Percentiles rank a stretch among this genome's conserved stretches.
These are phyloP conservation scores for Passer domesticus DNA, from an alignment of 2,113 vertebrate genomes.

Conservation along the genomic window DNA sequence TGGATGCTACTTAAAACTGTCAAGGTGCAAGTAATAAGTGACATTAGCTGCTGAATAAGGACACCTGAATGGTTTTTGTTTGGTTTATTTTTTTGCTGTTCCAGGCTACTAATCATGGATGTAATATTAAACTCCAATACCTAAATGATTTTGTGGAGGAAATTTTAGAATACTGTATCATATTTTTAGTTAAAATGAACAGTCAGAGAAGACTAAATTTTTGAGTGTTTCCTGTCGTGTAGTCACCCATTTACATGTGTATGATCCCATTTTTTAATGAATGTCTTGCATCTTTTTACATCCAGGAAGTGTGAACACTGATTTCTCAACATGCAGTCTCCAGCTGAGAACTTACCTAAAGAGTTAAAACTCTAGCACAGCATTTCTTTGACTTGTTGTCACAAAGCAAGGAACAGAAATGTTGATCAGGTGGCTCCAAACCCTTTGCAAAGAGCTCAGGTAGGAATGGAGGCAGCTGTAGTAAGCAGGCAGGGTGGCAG, in stretches of 20 bases:
- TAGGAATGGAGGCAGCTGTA: background rate
- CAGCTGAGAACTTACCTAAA: background rate
- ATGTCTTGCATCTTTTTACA: background rate
- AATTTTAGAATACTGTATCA: background rate
- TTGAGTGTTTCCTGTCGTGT: background rate
- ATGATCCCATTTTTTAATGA: background rate
- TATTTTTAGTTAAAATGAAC: background rate
- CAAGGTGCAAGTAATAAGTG: conserved; percentile 24
- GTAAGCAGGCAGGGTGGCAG: background rate
- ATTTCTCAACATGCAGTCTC: background rate
- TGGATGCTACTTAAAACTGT: conserved; percentile 37
- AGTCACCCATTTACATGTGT: background rate
- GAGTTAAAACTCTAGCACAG: background rate
- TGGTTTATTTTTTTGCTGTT: background rate
- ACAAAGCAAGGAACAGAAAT: background rate
- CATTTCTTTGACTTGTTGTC: background rate
- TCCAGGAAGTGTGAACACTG: background rate
- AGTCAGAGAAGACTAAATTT: background rate
- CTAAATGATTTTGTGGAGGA: background rate
- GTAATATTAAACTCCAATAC: background rate
- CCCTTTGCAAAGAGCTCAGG: background rate
- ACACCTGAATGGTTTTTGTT: background rate
- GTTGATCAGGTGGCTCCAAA: background rate
- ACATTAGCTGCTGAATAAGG: conserved; percentile 7
- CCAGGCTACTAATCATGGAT: background rate